Base-by-base conservation (phyloP, 2,888 invertebrate species). In the Diaphora mendica region DNA sequence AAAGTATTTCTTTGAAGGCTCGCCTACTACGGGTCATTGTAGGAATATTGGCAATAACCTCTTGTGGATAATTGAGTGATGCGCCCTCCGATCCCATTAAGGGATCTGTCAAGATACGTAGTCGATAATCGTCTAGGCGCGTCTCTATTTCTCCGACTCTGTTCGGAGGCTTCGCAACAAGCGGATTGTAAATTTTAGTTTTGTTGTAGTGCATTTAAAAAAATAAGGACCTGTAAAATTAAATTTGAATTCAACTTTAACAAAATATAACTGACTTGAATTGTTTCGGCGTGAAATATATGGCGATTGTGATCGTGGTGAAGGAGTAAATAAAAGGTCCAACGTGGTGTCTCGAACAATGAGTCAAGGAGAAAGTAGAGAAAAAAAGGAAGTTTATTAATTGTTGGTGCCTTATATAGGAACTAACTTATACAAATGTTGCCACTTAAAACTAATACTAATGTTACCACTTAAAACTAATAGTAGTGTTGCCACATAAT, bases 1-100 rank as follows among this genome's bases (percentile, higher is more conserved):
- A 73, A 76, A 72, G 69, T 73, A 65, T 62, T 62, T 67, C 35
- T 23, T 30, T 75, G 44, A 70, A 81, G 78, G 77, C 71, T 55
- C 51, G 39, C 70, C 70, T 75, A 79, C 84, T 72, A 78, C 70
- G 68, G 67, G 79, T 74, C 71, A 82, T 75, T 80, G 80, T 75
- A 79, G 79, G 85, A 82, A 81, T 88, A 89, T 89, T 85, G 87
- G 87, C 88, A 88, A 88, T 89, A 90, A 87, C 88, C 89, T 84
- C 89, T 89, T 82, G 59, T 76, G 81, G 87, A 87, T 91, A 92
- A 91, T 91, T 92, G 91, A 90, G 90, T 85, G 88, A 85, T 84
- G 79, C 84, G 80, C 87, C 86, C 88, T 87, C 86, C 76, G 85
- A 89, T 87, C 89, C 90, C 85, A 90, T 91, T 91, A 91, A 86